phyloP scores from a whole-genome alignment of 2,888 invertebrate genomes.

The Apocheima hispidaria region DNA sequence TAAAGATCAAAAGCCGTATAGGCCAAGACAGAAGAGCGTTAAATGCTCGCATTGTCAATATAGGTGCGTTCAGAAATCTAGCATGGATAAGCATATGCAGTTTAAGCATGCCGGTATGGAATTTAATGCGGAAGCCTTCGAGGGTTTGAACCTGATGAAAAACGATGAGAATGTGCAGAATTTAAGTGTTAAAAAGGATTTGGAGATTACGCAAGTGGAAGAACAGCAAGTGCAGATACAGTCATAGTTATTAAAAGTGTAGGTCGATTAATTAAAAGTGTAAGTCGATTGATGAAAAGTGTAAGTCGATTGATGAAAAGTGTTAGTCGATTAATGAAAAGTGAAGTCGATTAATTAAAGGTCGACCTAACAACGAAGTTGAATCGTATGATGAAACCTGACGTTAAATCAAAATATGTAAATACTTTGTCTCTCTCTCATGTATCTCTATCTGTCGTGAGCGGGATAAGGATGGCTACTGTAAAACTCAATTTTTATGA shows the following conservation, averaged over 20 bases:
- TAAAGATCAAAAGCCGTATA: slow-evolving; percentile 72
- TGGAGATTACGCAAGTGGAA: slow-evolving; percentile 30
- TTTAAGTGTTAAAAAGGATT: slow-evolving; percentile 67
- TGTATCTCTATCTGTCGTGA: too few relatives aligned
- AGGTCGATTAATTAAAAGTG: too few relatives aligned
- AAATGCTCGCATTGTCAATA: slow-evolving; percentile 77
- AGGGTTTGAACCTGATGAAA: slow-evolving; percentile 52
- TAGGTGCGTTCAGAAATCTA: slow-evolving; percentile 77
- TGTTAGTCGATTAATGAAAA: too few relatives aligned
- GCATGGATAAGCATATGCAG: slow-evolving; percentile 79
- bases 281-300: too few relatives aligned
- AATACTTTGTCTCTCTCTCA: too few relatives aligned
- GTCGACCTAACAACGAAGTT: too few relatives aligned
- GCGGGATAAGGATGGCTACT: too few relatives aligned
- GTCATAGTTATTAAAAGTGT: slow-evolving; percentile 21
- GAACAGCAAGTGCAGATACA: slow-evolving; percentile 13
- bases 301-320: too few relatives aligned
- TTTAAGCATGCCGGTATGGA: slow-evolving; percentile 69
- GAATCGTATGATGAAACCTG: too few relatives aligned
- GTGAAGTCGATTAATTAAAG: too few relatives aligned
- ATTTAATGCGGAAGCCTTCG: slow-evolving; percentile 35
- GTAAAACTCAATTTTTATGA: too few relatives aligned
- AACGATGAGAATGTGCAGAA: slow-evolving; percentile 59
- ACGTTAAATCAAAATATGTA: too few relatives aligned
- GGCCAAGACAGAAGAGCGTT: slow-evolving; percentile 76